Percentiles rank a stretch among this genome's conserved stretches.
Conservation (phyloP, 92 coral and sea anemone genomes). For the Epizoanthus ramosus region DNA sequence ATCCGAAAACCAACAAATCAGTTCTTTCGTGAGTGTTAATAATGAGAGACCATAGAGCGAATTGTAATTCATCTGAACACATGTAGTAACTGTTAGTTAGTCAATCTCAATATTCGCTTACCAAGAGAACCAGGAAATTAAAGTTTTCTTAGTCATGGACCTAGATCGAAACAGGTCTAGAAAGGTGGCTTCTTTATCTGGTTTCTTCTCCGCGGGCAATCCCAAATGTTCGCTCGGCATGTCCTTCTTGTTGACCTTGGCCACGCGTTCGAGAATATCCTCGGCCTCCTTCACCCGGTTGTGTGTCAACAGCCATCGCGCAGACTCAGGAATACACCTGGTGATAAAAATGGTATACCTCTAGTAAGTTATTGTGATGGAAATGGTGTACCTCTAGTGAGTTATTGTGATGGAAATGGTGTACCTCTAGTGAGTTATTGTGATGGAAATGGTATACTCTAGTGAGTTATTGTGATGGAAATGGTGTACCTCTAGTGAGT, state of each 20-base stretch:
- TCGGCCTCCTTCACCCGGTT: constrained; percentile 67
- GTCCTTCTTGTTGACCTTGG: constrained; percentile 78
- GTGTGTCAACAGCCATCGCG: constrained; percentile 88
- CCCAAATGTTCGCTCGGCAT: constrained; percentile 71
- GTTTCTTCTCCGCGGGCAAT: constrained; percentile 70
- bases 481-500: too few species aligned
- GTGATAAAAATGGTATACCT: background rate
- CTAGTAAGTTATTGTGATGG: background rate
- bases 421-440: too few species aligned
- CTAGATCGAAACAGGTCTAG: constrained; percentile 79
- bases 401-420: too few species aligned
- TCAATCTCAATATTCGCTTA: constrained; percentile 27
- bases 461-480: too few species aligned
- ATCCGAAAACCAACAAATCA: too few species aligned
- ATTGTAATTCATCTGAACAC: too few species aligned
- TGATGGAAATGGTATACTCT: too few species aligned
- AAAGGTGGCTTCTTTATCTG: constrained; percentile 64
- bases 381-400: too few species aligned
- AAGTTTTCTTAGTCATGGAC: constrained; percentile 80
- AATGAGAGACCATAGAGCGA: too few species aligned
- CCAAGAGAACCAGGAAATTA: constrained; percentile 96
- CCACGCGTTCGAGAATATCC: constrained; percentile 66
- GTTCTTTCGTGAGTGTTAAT: too few species aligned
- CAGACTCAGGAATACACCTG: constrained; percentile 92
- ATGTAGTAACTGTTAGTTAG: too few species aligned